Base-by-base conservation (phyloP, 1,140 invertebrate species). In the Theocolax elegans region DNA sequence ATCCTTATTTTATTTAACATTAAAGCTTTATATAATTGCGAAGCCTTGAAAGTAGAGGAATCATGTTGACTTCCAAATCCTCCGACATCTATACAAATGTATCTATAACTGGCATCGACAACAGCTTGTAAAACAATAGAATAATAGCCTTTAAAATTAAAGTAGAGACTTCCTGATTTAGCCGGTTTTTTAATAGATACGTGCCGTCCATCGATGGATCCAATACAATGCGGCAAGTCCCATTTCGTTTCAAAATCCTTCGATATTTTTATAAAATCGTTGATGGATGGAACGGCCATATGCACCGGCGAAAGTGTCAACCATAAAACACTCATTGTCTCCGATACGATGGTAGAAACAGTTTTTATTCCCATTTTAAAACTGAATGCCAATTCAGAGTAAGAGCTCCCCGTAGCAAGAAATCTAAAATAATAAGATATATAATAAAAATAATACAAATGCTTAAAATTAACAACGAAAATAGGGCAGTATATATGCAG, bases 81-180 rank as follows among this genome's bases (percentile, higher is more conserved):
- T 40, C 85, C 85, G 12, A 88, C 79, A 72, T 88, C 81, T 46
- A 87, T 74, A 53, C 69, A 73, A 23, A 81, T 76, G 74, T 87
- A 88, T 68, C 81, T 80, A 72, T 81, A 87, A 64, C 87, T 76
- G 3, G 82, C n/a, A n/a, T n/a, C n/a, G n/a, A n/a, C n/a, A n/a
- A n/a, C n/a, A n/a, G n/a, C n/a, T n/a, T n/a, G n/a, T 81, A 89
- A 71, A 27, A 88, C 83, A 48, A 87, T 79, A 23, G 80, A 85
- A 76, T 82, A 87, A 73, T 71, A 79, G 0, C 75, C 54, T 71
- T 87, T 87, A 56, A 87, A 86, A 72, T 87, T 87, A 62, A 76
- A 85, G 73, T 74, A 87, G 8, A 75, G 29, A 13, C 78, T 75
- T 46, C 84, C 85, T 56, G 74, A 77, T 35, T 79, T 78, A 29